Conservation (phyloP, 2,888 invertebrate genomes). For the Caenorhabditis wallacei region DNA sequence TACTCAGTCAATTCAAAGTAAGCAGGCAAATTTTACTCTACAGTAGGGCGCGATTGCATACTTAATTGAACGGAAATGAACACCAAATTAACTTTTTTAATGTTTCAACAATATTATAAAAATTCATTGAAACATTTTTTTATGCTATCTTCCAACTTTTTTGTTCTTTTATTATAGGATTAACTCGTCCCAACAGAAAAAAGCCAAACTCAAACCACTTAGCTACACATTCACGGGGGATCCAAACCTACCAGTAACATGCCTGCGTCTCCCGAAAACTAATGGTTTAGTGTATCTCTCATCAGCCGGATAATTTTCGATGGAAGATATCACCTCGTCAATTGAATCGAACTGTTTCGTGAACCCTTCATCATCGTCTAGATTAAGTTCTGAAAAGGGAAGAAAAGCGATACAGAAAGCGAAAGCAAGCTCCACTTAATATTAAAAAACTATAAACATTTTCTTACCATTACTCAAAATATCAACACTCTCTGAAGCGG, state of each 20-base stretch:
- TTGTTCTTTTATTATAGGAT: too few species aligned
- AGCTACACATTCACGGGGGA: too few species aligned
- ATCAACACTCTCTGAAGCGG: slow-evolving; percentile 40
- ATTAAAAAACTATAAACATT: background rate
- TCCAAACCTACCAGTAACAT: slow-evolving; percentile 64
- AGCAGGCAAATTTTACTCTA: too few species aligned
- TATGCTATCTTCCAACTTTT: too few species aligned
- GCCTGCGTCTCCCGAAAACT: slow-evolving; percentile 56
- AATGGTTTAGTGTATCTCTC: slow-evolving; percentile 35
- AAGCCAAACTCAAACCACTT: background rate
- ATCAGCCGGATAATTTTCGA: slow-evolving; percentile 62
- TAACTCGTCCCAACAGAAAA: too few species aligned
- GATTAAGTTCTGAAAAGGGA: slow-evolving; percentile 32
- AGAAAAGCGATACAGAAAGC: slow-evolving; percentile 28
- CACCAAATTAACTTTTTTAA: too few species aligned
- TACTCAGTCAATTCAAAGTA: too few species aligned
- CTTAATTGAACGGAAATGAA: too few species aligned
- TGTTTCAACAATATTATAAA: too few species aligned
- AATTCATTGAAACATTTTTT: too few species aligned
- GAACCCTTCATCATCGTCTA: background rate
- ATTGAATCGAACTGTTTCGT: slow-evolving; percentile 47
- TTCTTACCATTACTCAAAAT: slow-evolving; percentile 59
- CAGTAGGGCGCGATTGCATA: too few species aligned
- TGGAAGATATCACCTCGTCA: slow-evolving; percentile 58
- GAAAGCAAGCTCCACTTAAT: too few species aligned